Evolutionary conservation across 2,888 invertebrate genomes (phyloP), one percentile per base, ranked within the genome.

Genomic region (Aphelenchoides bicaudatus): DNA sequence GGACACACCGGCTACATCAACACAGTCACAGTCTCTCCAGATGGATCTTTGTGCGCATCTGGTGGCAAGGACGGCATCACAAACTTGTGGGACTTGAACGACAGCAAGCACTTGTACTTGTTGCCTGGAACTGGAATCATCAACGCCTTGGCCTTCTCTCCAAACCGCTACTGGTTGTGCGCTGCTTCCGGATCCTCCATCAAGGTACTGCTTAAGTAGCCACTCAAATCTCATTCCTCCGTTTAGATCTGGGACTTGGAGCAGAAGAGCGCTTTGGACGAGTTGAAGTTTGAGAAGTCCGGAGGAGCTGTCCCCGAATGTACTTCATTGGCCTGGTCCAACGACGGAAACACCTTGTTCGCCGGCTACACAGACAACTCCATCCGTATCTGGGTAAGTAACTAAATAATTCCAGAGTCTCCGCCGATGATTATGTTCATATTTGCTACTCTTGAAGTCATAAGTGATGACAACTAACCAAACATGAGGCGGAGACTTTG

Each of bases 211-310:
- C n/a, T n/a, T n/a, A n/a, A n/a, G n/a, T n/a, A n/a, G n/a, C n/a
- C n/a, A n/a, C n/a, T n/a, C n/a, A n/a, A n/a, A n/a, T n/a, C n/a
- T n/a, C n/a, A n/a, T n/a, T n/a, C n/a, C n/a, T n/a, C n/a, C n/a
- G n/a, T n/a, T n/a, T n/a, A n/a, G 84, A 96, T 98, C 81, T 98
- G 96, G 96, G 96, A 99, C 85, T 85, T 98, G 82, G 96, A 98
- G 84, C 92, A 91, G 84, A 98, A 98, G 85, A 91, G 93, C 81
- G 91, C 94, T 86, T 94, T 98, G 70, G 96, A 98, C 82, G 96
- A 98, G 82, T 86, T 98, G 69, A 87, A 88, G 79, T 91, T 93
- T n/a, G 96, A 96, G 80, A 89, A 94, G 71, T 88, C 91, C 63
- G 85, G 86, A 78, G 82, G 87, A 89, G 90, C 90, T 78, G 90